A percentile compares a stretch with the other conserved stretches of the same genome.
phyloP scores from a whole-genome alignment of 1,140 invertebrate genomes.

The Drosophila tristis region DNA sequence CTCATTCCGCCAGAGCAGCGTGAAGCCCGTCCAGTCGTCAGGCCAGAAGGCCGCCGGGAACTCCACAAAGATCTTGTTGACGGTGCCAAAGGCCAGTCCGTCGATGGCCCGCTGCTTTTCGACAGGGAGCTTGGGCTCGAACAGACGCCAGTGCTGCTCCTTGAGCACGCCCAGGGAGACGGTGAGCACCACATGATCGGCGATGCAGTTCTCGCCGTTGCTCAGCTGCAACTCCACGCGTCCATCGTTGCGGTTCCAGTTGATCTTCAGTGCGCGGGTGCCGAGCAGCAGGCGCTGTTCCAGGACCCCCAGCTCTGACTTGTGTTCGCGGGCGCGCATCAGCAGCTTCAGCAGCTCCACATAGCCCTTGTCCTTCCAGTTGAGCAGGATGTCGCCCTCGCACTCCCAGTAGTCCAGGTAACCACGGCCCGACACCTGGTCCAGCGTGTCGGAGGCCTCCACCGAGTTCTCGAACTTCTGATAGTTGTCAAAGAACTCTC shows the following conservation, averaged over 20 bases:
- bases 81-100: slow-evolving; percentile 88
- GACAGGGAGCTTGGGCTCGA: slow-evolving; percentile 87
- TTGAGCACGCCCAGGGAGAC: slow-evolving; percentile 90
- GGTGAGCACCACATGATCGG: slow-evolving; percentile 89
- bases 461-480: slow-evolving; percentile 86
- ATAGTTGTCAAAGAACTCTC: slow-evolving; percentile 85
- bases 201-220: slow-evolving; percentile 86
- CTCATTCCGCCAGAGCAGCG: slow-evolving; percentile 86
- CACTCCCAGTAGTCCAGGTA: slow-evolving; percentile 86
- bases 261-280: slow-evolving; percentile 85
- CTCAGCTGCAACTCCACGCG: slow-evolving; percentile 85
- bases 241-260: slow-evolving; percentile 83
- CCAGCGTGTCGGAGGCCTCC: slow-evolving; percentile 87
- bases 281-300: slow-evolving; percentile 84
- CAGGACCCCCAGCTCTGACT: slow-evolving; percentile 62
- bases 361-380: slow-evolving; percentile 88
- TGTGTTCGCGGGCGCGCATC: slow-evolving; percentile 85
- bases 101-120: slow-evolving; percentile 88
- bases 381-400: slow-evolving; percentile 86
- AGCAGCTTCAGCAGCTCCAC: slow-evolving; percentile 87
- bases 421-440: slow-evolving; percentile 86
- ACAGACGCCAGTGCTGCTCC: slow-evolving; percentile 86
- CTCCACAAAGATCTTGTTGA: slow-evolving; percentile 92
- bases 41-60: slow-evolving; percentile 90
- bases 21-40: slow-evolving; percentile 84